phyloP scores from a whole-genome alignment of 2,797 vertebrate genomes.

The Rhynchonycteris naso region DNA sequence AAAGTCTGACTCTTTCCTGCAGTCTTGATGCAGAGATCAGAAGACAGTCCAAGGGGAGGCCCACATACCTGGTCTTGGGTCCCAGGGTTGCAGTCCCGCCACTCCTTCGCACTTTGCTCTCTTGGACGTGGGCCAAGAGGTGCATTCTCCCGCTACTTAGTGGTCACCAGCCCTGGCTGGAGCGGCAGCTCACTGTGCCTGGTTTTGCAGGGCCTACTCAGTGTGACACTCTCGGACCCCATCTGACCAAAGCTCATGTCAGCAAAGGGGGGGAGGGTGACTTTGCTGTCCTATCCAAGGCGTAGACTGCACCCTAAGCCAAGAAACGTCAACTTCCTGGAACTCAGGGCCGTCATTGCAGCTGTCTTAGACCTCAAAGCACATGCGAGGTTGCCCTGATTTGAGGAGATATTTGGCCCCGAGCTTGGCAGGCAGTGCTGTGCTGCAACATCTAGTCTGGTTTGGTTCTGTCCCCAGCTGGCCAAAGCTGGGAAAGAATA shows the following conservation, averaged over 20 bases:
- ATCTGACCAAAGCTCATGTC: slow-evolving; percentile 34
- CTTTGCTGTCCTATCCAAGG: slow-evolving; percentile 80
- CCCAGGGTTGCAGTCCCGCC: too few species aligned
- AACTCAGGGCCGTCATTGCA: slow-evolving; percentile 79
- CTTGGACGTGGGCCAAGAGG: neutral
- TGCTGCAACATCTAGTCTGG: neutral
- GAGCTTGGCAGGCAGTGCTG: slow-evolving; percentile 60
- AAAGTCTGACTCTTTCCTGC: neutral
- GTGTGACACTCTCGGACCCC: neutral
- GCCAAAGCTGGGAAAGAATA: neutral
- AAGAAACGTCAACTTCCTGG: slow-evolving; percentile 86
- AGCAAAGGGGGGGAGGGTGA: neutral
- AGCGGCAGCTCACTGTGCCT: neutral
- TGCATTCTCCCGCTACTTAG: neutral
- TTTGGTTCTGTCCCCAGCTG: neutral
- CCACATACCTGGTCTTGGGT: neutral
- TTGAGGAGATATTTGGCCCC: slow-evolving; percentile 80
- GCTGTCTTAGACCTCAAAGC: slow-evolving; percentile 81
- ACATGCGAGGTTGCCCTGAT: slow-evolving; percentile 78
- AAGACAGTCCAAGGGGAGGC: neutral
- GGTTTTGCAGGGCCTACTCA: neutral
- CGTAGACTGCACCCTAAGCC: slow-evolving; percentile 80
- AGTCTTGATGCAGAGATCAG: neutral
- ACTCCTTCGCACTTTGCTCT: neutral
- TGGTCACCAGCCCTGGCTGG: neutral